Conservation (phyloP, 1,140 invertebrate genomes). For the Temnothorax nylanderi region DNA sequence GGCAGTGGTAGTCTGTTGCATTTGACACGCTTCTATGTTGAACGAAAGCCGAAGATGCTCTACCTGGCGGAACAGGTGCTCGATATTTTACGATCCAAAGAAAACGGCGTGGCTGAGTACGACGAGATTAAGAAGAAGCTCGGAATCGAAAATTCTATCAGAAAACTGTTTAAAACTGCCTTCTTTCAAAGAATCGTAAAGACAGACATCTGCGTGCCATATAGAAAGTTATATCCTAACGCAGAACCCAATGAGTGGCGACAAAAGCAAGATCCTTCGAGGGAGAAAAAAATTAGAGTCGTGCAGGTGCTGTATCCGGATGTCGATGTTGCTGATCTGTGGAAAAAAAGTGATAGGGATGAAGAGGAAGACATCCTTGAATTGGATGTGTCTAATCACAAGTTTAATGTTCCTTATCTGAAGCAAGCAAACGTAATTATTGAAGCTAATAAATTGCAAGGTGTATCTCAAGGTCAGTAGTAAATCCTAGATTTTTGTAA, state of each 20-base stretch:
- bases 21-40: conserved; percentile 87
- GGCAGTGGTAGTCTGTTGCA: conserved; percentile 87
- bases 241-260: conserved; percentile 86
- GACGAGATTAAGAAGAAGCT: conserved; percentile 85
- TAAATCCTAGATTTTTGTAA: background rate
- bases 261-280: conserved; percentile 82
- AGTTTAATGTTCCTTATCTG: conserved; percentile 81
- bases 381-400: conserved; percentile 81
- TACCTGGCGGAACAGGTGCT: conserved; percentile 86
- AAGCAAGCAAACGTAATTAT: conserved; percentile 85
- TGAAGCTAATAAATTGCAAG: conserved; percentile 83
- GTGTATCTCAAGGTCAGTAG: conserved; percentile 82
- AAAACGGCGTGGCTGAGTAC: conserved; percentile 86
- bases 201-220: conserved; percentile 85
- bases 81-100: conserved; percentile 86
- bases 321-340: conserved; percentile 83
- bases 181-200: conserved; percentile 84
- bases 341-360: conserved; percentile 84
- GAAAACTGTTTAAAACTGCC: conserved; percentile 85
- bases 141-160: conserved; percentile 82
- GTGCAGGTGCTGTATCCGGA: conserved; percentile 86
- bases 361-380: conserved; percentile 85
- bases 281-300: conserved; percentile 86
- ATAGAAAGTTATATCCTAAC: conserved; percentile 87
- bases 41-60: conserved; percentile 86